Evolutionary conservation across 2,113 vertebrate genomes (phyloP).

Genomic region (Phodopus roborovskii): DNA sequence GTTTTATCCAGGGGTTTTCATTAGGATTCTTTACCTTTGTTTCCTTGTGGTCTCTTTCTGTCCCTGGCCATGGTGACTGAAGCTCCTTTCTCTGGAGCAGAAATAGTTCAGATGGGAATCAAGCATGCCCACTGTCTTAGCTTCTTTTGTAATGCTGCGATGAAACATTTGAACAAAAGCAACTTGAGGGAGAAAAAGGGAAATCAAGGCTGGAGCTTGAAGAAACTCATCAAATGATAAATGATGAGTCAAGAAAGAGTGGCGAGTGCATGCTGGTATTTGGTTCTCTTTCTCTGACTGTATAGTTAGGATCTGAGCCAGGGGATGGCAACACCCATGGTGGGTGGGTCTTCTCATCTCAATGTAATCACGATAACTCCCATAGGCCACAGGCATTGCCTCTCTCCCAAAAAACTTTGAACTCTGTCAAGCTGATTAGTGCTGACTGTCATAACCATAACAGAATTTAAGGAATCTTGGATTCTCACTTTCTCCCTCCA

Average conservation of each 20-base stretch:
- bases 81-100: not conserved
- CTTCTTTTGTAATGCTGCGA: not conserved
- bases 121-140: not conserved
- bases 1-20: not conserved
- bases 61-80: rapidly evolving
- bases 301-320: not conserved
- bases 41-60: not conserved
- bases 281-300: not conserved
- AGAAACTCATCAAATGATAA: not conserved
- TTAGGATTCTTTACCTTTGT: not conserved
- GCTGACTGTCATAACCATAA: too few relatives aligned
- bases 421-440: not conserved
- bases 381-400: not conserved
- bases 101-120: not conserved
- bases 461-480: not conserved
- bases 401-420: not conserved
- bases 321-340: not conserved
- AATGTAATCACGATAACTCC: not conserved
- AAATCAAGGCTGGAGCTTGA: not conserved
- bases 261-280: not conserved
- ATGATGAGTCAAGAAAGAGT: not conserved
- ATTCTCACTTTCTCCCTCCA: not conserved
- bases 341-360: not conserved
- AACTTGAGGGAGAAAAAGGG: too few relatives aligned
- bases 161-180: not conserved